These are phyloP conservation scores for Sipunculus nudus DNA, from an alignment of 2,888 invertebrate genomes.

Conservation along the genomic window DNA sequence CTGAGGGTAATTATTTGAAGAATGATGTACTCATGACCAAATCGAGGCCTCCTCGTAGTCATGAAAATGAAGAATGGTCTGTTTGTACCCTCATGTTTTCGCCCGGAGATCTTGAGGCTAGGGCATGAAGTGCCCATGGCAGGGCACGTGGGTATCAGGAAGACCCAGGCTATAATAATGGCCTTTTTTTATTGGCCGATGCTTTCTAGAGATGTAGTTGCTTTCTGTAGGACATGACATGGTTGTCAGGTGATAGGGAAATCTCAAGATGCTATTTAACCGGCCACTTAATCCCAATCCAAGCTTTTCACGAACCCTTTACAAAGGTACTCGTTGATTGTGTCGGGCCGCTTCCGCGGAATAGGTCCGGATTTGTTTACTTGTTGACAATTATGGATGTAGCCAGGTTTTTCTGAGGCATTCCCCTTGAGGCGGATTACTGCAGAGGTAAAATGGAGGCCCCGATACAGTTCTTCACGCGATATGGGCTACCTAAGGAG, in stretches of 20 bases:
- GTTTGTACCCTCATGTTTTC: background rate
- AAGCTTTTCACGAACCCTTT: no score
- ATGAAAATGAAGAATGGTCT: background rate
- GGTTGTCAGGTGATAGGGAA: background rate
- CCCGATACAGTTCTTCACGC: no score
- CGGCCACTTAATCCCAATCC: no score
- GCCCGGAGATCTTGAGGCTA: background rate
- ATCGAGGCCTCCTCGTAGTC: background rate
- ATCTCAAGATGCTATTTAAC: no score
- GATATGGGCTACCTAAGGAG: no score
- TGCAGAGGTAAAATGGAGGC: no score
- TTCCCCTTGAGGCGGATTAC: no score
- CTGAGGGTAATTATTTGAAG: background rate
- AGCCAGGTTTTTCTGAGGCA: no score
- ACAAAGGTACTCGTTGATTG: no score
- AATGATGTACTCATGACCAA: background rate
- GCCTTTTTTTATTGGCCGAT: background rate
- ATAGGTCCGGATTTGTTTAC: no score
- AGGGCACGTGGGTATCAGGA: background rate
- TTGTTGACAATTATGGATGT: no score
- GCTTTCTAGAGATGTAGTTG: background rate
- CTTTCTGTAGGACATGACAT: background rate
- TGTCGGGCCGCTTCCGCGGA: no score
- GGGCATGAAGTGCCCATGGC: background rate
- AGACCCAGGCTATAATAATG: background rate